These are phyloP conservation scores for Hypanus sabinus DNA, from an alignment of 2,113 vertebrate genomes.

Conservation along the genomic window DNA sequence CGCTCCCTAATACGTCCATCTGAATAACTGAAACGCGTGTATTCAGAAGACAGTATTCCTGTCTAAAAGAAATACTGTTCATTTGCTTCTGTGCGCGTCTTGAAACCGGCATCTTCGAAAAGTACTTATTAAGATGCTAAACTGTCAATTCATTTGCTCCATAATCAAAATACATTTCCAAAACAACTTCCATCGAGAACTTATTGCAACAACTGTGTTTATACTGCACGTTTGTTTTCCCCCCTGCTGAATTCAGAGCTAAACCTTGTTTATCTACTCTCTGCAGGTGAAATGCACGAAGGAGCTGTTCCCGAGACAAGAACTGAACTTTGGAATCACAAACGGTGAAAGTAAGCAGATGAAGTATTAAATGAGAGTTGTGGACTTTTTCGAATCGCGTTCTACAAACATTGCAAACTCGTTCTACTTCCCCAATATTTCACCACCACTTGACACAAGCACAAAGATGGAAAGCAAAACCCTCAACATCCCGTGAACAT, in stretches of 20 bases:
- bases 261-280: background rate
- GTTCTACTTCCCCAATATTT: background rate
- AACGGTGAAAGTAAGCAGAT: background rate
- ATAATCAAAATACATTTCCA: no score
- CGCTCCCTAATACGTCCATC: no score
- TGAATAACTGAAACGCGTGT: background rate
- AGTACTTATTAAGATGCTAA: background rate
- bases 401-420: background rate
- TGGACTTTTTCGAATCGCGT: background rate
- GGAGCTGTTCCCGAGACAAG: background rate
- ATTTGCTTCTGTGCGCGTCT: background rate
- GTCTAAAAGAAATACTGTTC: background rate
- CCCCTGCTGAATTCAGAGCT: no score
- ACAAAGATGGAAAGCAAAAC: background rate
- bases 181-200: background rate
- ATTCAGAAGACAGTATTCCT: no score
- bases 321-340: constrained; percentile 24
- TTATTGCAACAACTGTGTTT: background rate
- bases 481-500: no score
- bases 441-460: background rate
- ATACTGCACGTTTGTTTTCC: background rate
- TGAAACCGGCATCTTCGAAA: background rate
- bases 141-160: no score
- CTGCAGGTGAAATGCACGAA: background rate
- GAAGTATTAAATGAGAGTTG: constrained; percentile 9